Evolutionary conservation across 2,888 invertebrate genomes (phyloP).

Genomic region (Torymus tubicola): DNA sequence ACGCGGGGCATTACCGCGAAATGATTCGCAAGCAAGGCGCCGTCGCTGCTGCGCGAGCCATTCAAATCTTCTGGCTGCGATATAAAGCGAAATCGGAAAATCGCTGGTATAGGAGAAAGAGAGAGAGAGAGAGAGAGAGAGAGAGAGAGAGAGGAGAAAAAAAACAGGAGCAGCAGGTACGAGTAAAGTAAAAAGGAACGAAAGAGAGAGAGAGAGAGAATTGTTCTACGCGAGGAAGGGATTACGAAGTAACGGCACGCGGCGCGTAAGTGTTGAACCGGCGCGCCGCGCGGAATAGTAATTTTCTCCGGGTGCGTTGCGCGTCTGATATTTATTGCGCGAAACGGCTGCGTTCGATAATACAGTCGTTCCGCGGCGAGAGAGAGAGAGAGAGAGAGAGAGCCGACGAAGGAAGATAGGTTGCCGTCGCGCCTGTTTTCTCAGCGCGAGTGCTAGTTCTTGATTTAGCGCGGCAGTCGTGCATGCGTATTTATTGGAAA

Average conservation of each 20-base stretch:
- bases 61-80: not conserved
- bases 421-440: not conserved
- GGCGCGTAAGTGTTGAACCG: slow-evolving; percentile 18
- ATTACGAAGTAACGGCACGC: slow-evolving; percentile 38
- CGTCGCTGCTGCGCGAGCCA: not conserved
- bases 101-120: not conserved
- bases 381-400: not conserved
- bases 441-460: not conserved
- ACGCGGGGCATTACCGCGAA: slow-evolving; percentile 45
- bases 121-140: not conserved
- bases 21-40: slow-evolving; percentile 34
- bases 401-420: not conserved
- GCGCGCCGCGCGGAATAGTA: slow-evolving; percentile 45
- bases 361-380: slow-evolving; percentile 47
- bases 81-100: slow-evolving; percentile 39
- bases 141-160: slow-evolving; percentile 4
- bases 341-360: slow-evolving; percentile 55
- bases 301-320: slow-evolving; percentile 55
- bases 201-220: slow-evolving; percentile 16
- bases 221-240: slow-evolving; percentile 33
- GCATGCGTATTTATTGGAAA: slow-evolving; percentile 4
- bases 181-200: not conserved
- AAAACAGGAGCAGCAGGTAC: not conserved
- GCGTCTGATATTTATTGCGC: slow-evolving; percentile 57
- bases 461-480: not conserved